Evolutionary conservation across 2,113 vertebrate species (phyloP).

Genomic region (Salvelinus sp.): DNA sequence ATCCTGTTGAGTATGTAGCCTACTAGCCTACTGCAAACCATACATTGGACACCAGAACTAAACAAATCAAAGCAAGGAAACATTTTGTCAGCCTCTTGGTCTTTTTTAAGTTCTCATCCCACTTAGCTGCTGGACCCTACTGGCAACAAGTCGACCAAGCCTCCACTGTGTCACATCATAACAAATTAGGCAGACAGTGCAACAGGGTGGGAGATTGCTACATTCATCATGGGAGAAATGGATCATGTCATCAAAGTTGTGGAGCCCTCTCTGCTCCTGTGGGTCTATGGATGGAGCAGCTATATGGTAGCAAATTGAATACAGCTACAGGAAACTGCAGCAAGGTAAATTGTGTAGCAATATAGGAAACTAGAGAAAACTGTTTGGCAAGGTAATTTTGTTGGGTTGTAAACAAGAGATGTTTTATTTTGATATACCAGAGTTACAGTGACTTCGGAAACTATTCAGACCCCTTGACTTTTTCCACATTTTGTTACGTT

Average conservation of each 20-base stretch:
- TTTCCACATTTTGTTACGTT: too few species aligned
- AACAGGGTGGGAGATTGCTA: constrained; percentile 70
- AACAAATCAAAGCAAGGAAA: background rate
- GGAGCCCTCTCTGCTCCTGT: constrained; percentile 51
- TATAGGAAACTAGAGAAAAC: background rate
- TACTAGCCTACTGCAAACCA: background rate
- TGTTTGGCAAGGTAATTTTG: background rate
- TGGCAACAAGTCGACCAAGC: constrained; percentile 48
- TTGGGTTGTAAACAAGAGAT: background rate
- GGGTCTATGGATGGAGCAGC: constrained; percentile 39
- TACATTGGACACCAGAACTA: background rate
- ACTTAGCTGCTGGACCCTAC: constrained; percentile 48
- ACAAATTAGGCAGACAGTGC: constrained; percentile 72
- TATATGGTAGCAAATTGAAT: constrained; percentile 57
- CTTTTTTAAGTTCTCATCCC: constrained; percentile 44
- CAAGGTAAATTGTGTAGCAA: background rate
- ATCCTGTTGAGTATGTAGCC: background rate
- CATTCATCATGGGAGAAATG: constrained; percentile 73
- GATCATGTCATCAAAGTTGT: constrained; percentile 67
- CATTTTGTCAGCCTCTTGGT: constrained; percentile 5
- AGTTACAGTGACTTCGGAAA: too few species aligned
- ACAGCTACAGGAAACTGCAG: constrained; percentile 58
- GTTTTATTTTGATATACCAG: too few species aligned
- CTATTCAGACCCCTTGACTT: too few species aligned
- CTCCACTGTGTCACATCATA: constrained; percentile 57